Evolutionary conservation across 2,113 vertebrate species (phyloP), one percentile per base, ranked within the genome.

Genomic region (Meleagris gallopavo): DNA sequence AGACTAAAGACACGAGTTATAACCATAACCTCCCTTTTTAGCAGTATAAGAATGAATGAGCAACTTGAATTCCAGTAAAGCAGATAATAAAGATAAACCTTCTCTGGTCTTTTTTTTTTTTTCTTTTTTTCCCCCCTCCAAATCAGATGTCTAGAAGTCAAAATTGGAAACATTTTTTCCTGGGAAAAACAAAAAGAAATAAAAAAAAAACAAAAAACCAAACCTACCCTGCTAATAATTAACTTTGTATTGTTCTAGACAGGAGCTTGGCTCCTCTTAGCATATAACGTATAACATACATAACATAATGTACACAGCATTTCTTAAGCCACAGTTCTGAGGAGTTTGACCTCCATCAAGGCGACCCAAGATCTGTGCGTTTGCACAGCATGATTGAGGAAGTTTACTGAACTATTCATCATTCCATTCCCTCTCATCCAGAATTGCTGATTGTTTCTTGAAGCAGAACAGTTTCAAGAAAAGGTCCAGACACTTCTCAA

Each of bases 371-470:
- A 16, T 55, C 45, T 36, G 14, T n/a, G 17, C 73, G 34, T 94
- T 83, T 94, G 61, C 65, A 30, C 43, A 71, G 48, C 14, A 0
- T 1, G 13, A 60, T 61, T 60, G 43, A 13, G 55, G 54, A 70
- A 62, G 38, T 86, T 97, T 93, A 91, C 67, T 95, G 60, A 89
- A 50, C 34, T 71, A 96, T 93, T 93, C 62, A 94, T 96, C 86
- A 95, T 76, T 58, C 52, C 83, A 86, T 94, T 94, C 73, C 43
- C 5, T 22, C 87, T 88, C 93, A 91, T 79, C 72, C 62, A 55
- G 25, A 84, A 65, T 72, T 91, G 83, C 74, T 71, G 77, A 88
- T 60, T 34, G 17, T 4, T 92, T 83, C 71, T 77, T 78, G 78
- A 88, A 93, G 91, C 61, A 93, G 73, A 96, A 88, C 75, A 80